Evolutionary conservation across 2,888 invertebrate species (phyloP).

Genomic region (Dynastes maya): DNA sequence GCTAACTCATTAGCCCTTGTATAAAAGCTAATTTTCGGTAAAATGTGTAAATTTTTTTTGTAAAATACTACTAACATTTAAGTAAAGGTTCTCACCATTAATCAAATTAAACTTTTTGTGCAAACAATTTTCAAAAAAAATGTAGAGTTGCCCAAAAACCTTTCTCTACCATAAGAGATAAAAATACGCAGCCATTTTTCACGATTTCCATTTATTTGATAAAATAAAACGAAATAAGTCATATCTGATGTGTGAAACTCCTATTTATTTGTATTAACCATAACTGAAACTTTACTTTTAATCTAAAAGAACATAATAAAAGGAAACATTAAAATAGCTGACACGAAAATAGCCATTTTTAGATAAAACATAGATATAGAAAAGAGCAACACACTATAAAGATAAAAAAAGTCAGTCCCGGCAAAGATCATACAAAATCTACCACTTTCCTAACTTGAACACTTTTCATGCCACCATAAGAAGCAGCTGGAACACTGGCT

Average conservation of each 20-base stretch:
- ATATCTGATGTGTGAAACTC: background rate
- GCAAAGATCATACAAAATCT: background rate
- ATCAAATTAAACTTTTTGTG: background rate
- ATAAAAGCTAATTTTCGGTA: too few relatives aligned
- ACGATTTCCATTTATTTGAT: background rate
- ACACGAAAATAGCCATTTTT: background rate
- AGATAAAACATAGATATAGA: background rate
- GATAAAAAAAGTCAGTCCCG: background rate
- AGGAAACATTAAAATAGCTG: background rate
- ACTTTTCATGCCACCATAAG: background rate
- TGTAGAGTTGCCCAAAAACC: background rate
- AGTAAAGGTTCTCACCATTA: background rate
- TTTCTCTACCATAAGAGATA: background rate
- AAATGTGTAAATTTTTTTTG: too few relatives aligned
- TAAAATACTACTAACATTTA: too few relatives aligned
- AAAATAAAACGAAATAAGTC: background rate
- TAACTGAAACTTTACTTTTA: background rate
- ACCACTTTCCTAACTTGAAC: background rate
- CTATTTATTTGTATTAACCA: background rate
- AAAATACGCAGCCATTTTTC: slow-evolving; percentile 4
- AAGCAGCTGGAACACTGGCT: background rate
- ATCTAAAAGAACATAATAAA: background rate
- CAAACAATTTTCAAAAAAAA: background rate
- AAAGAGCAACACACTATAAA: background rate
- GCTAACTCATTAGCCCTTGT: too few relatives aligned